phyloP scores from a whole-genome alignment of 2,797 vertebrate genomes.

The Gobio occitaniae region DNA sequence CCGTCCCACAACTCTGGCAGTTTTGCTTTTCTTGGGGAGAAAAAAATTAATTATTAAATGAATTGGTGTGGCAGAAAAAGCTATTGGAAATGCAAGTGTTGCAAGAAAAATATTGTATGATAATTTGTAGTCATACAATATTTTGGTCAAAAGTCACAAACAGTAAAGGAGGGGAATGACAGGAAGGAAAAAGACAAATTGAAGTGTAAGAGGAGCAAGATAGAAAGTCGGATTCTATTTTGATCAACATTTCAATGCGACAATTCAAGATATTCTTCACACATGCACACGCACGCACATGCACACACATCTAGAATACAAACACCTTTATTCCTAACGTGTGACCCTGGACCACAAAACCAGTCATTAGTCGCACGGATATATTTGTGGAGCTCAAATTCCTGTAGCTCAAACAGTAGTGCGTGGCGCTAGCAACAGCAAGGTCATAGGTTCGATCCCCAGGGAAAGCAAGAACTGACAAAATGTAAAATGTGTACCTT shows the following conservation, averaged over 20 bases:
- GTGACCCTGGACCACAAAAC: too few relatives aligned
- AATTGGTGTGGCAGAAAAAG: background rate
- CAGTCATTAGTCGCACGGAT: too few relatives aligned
- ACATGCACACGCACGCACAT: background rate
- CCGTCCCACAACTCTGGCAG: background rate
- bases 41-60: background rate
- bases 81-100: background rate
- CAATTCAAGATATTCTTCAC: background rate
- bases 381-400: too few relatives aligned
- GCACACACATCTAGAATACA: background rate
- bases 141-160: background rate
- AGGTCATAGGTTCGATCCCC: too few relatives aligned
- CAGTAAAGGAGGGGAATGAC: background rate
- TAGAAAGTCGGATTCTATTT: background rate
- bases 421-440: too few relatives aligned
- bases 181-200: background rate
- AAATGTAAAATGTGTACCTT: too few relatives aligned
- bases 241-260: background rate
- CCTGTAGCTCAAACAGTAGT: too few relatives aligned
- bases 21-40: background rate
- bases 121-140: background rate
- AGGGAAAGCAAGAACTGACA: too few relatives aligned
- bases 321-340: background rate
- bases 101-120: background rate
- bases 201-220: background rate